Percentiles rank a stretch among this genome's conserved stretches.
Conservation (phyloP, 2,888 invertebrate genomes). For the Lacanobia wlatinum region DNA sequence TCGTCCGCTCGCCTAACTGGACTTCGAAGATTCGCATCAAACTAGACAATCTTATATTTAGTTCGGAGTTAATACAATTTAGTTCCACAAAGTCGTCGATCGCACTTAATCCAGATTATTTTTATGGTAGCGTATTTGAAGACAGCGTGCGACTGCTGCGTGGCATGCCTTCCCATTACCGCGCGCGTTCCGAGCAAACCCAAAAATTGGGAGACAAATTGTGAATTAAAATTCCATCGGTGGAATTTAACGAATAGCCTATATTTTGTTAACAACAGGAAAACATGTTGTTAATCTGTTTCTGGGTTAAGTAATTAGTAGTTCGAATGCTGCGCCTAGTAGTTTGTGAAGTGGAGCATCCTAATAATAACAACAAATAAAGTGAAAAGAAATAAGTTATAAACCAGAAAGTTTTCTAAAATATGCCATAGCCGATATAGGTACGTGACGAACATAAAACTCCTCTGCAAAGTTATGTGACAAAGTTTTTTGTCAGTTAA, state of each 20-base stretch:
- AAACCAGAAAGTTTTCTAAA: not conserved
- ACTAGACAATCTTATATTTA: slow-evolving; percentile 47
- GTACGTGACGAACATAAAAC: not conserved
- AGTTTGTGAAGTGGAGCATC: not conserved
- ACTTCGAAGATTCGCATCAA: slow-evolving; percentile 74
- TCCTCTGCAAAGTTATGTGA: not conserved
- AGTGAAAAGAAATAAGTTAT: no score
- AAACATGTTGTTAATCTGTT: slow-evolving; percentile 35
- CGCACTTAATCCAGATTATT: slow-evolving; percentile 75
- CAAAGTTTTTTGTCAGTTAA: slow-evolving; percentile 1
- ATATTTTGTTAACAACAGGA: slow-evolving; percentile 53
- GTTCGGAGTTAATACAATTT: slow-evolving; percentile 46
- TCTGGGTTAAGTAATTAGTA: not conserved
- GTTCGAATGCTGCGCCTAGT: slow-evolving; percentile 2
- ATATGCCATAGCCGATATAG: not conserved
- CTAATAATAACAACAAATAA: not conserved
- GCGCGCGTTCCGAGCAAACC: slow-evolving; percentile 78
- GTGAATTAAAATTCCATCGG: slow-evolving; percentile 84
- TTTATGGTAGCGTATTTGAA: slow-evolving; percentile 70
- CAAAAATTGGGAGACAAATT: slow-evolving; percentile 84
- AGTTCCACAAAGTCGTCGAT: slow-evolving; percentile 56
- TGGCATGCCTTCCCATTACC: slow-evolving; percentile 83
- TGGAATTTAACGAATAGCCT: slow-evolving; percentile 60
- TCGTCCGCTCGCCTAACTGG: slow-evolving; percentile 82
- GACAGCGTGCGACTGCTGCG: slow-evolving; percentile 83